Base-by-base conservation (phyloP, 2,888 invertebrate genomes). In the Trachelus troglodyta region DNA sequence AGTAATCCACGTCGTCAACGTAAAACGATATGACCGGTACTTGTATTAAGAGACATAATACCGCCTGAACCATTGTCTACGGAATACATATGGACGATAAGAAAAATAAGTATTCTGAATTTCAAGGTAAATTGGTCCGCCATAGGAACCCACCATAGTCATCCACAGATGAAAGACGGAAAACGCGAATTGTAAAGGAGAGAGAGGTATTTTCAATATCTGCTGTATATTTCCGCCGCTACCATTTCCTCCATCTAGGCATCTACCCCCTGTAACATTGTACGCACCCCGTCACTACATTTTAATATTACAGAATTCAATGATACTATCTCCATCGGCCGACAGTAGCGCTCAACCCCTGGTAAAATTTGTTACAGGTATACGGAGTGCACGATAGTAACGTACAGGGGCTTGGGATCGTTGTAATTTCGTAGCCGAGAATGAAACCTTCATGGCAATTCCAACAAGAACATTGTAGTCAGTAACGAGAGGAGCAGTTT, bases 201-300 rank as follows among this genome's bases (percentile, higher is more conserved):
- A 80, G 81, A 75, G 83, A 82, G 83, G 82, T 86, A 86, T 88
- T 88, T 89, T 88, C 89, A 88, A 89, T 89, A 89, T 88, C 87
- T 86, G 82, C 84, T 85, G 84, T 87, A 89, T 86, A 87, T 87
- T 34, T 15, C 87, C 88, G 87, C 80, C 80, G 81, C 79, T 82
- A 83, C 77, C 84, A 84, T 83, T 83, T 84, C 84, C 82, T 77
- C 81, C 81, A 81, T 83, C 81, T 33, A 33, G 33, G 40, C 31
- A 37, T 69, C 79, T 81, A 81, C 77, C 80, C 69, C 80, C 79
- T 80, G 82, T 84, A 85, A 86, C 85, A 84, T 85, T 86, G 84
- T 85, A 84, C 83, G 83, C 82, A 80, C 79, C 79, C 82, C 83
- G 82, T 84, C 83, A 80, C 85, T 83, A 85, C 84, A 85, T 85